Evolutionary conservation across 2,797 vertebrate species (phyloP).

Genomic region (Dromococcyx pavoninus): DNA sequence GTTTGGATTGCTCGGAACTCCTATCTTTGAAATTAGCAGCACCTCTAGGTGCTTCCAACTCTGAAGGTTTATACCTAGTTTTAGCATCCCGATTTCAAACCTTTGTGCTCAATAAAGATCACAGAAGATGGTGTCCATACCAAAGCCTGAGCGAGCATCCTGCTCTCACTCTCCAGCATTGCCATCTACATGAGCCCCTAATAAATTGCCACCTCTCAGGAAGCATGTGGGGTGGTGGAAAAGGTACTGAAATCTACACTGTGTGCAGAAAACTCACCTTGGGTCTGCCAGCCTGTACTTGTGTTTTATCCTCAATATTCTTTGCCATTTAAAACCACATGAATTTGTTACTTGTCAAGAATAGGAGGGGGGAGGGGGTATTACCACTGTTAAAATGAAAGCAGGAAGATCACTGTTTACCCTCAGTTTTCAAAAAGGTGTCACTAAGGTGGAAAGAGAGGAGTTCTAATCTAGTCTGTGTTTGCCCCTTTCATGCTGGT

Average conservation of each 20-base stretch:
- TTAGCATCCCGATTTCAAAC: not conserved
- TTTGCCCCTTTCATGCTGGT: not conserved
- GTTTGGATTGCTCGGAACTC: not conserved
- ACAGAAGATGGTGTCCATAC: accelerated
- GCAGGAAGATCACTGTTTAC: not conserved
- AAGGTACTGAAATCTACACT: not conserved
- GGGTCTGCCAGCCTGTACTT: not conserved
- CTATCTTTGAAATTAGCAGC: not conserved
- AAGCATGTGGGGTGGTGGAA: not conserved
- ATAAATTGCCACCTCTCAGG: not conserved
- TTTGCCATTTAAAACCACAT: accelerated
- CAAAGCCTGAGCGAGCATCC: not conserved
- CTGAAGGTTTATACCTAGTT: not conserved
- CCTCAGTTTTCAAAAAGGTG: not conserved
- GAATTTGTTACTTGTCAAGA: not conserved
- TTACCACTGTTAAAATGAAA: not conserved
- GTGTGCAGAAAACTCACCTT: accelerated
- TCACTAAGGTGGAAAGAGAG: not conserved
- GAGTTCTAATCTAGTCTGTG: not conserved
- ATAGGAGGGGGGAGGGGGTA: not conserved
- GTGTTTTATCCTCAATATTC: accelerated
- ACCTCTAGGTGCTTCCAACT: not conserved
- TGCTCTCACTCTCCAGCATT: accelerated
- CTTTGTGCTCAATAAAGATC: accelerated
- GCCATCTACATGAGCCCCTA: not conserved